Evolutionary conservation across 2,888 invertebrate species (phyloP).

Genomic region (Tipula lateralis): DNA sequence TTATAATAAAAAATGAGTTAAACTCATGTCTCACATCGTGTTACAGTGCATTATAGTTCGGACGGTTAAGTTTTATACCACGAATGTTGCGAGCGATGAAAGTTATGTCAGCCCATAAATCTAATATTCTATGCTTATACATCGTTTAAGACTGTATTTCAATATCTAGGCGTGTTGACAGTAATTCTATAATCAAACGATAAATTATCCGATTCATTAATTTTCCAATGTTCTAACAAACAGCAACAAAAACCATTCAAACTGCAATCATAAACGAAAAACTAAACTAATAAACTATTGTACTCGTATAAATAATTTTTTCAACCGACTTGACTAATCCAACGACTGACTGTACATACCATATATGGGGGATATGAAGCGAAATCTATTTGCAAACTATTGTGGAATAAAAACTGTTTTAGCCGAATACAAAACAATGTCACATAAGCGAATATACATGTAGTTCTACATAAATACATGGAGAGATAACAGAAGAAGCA

Average conservation of each 20-base stretch:
- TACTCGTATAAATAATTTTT: not conserved
- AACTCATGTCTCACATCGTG: no score
- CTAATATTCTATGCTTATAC: not conserved
- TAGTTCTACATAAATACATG: not conserved
- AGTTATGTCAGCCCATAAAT: not conserved
- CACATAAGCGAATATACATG: not conserved
- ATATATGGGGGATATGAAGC: not conserved
- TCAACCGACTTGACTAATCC: not conserved
- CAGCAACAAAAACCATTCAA: not conserved
- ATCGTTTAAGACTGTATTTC: not conserved
- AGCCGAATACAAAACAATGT: not conserved
- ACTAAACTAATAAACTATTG: not conserved
- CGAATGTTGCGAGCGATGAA: no score
- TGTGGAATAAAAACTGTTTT: not conserved
- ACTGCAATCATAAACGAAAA: conserved; percentile 7
- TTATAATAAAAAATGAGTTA: no score
- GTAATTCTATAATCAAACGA: not conserved
- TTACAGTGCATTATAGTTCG: no score
- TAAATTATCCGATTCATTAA: conserved; percentile 11
- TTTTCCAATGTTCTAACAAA: not conserved
- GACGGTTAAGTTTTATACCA: no score
- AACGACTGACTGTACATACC: not conserved
- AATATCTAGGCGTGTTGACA: not conserved
- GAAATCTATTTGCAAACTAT: not conserved
- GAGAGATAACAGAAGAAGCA: not conserved